A percentile compares a stretch with the other conserved stretches of the same genome.
phyloP scores from a whole-genome alignment of 2,888 invertebrate species.

The Halictus quadricinctus region DNA sequence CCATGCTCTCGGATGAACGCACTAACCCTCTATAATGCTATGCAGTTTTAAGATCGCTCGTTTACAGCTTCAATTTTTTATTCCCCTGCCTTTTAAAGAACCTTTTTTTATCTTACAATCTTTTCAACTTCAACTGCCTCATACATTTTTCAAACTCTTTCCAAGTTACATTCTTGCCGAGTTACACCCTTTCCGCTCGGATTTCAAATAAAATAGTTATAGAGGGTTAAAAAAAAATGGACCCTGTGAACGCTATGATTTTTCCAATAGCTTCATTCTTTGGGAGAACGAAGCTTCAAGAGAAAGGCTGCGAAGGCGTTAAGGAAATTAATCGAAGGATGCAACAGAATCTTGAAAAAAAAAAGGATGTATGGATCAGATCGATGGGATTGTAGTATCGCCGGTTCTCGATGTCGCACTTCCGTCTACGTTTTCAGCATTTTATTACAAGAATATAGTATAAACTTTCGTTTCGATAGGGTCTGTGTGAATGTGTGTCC shows the following conservation, averaged over 20 bases:
- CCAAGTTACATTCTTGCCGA: not conserved
- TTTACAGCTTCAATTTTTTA: not conserved
- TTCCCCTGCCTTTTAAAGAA: not conserved
- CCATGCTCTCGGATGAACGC: not conserved
- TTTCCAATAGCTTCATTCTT: not conserved
- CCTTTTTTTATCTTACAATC: not conserved
- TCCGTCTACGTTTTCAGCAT: constrained; percentile 72
- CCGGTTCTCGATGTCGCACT: constrained; percentile 26
- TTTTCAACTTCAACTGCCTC: not conserved
- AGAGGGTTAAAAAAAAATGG: not conserved
- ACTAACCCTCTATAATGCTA: not conserved
- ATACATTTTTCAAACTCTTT: not conserved
- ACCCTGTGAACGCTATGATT: not conserved
- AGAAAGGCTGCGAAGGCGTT: not conserved
- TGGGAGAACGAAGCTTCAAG: not conserved
- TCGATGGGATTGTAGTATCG: constrained; percentile 26
- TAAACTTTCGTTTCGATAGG: constrained; percentile 78
- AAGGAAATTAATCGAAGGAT: not conserved
- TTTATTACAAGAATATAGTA: constrained; percentile 83
- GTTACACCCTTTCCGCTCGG: not conserved
- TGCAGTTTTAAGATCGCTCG: not conserved
- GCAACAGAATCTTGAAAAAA: not conserved
- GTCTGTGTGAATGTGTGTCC: constrained; percentile 39
- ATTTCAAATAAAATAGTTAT: not conserved
- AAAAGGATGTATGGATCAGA: constrained; percentile 10